Base-by-base conservation (phyloP, 2,888 invertebrate species). In the Cerastis rubricosa region DNA sequence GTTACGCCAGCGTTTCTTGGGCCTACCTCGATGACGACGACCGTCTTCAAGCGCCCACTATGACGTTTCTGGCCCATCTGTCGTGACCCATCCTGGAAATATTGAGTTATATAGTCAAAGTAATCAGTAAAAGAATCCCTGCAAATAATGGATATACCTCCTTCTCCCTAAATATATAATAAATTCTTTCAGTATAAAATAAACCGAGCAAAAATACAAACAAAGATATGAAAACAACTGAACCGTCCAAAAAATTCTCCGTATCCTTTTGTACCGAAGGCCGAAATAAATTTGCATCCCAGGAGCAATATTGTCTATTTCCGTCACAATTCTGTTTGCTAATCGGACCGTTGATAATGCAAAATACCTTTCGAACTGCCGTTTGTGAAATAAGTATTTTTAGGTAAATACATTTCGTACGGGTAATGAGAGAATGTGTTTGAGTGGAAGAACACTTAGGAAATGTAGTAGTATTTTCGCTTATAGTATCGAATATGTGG, bases 231-330 rank as follows among this genome's bases (percentile, higher is more conserved):
- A 57, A 71, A 80, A 81, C 25, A 51, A 67, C 14, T 63, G 67
- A 11, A 69, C 61, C 71, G 29, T 66, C 49, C 14, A 45, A 61
- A 81, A 65, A 35, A 49, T 3, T 51, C 47, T 25, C 14, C 35
- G 12, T 54, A 40, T 51, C 25, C 68, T 65, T 61, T 63, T 49
- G 54, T 70, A 43, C 49, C 49, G 77, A 79, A 78, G 85, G 80
- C 81, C 83, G 76, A 84, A 88, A 87, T 90, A 87, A 91, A 78
- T 91, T 90, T 91, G 88, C 88, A 88, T 89, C 81, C 78, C 78
- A 35, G 65, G 35, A 59, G 54, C 78, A 79, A 87, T 86, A 87
- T 85, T 86, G 79, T 84, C 74, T 83, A 87, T 90, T 86, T 85
- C 79, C 65, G 68, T 83, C 81, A 72, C 88, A 78, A 89, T 91